Base-by-base conservation (phyloP, 2,888 invertebrate species). In the Podabrus alpinus region DNA sequence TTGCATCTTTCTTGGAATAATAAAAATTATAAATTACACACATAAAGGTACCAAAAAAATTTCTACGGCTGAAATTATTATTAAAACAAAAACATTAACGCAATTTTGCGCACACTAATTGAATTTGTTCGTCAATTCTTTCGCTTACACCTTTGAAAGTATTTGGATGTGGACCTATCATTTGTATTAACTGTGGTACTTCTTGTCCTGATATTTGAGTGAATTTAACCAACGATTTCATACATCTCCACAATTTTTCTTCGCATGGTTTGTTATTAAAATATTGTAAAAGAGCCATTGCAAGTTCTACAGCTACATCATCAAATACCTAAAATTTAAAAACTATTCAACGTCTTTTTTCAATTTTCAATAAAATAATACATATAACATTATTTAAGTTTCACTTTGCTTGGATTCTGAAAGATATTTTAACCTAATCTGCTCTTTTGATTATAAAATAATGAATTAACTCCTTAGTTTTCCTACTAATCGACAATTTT, bases 251-350 rank as follows among this genome's bases (percentile, higher is more conserved):
- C 82, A 94, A 90, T 81, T 94, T 92, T 85, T 95, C 95, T 88
- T 97, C 97, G 29, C 88, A 88, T 24, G 95, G 95, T 84, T 92
- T 94, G 72, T 91, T 91, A 84, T 93, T 94, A 89, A 97, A 93
- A 88, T 93, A 96, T 89, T 97, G 97, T 79, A 97, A 91, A 83
- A 96, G 89, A 69, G 97, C 97, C 95, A 97, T 95, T 66, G 95
- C 92, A 85, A 97, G 88, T 88, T 97, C 97, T 74, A 96, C 95
- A 75, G 96, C 96, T 72, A 97, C 94, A 87, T 97, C 97, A 87
- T 97, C 97, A 88, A 97, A 97, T 74, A 97, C 96, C 97, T 97
- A 87, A 77, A 84, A 86, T 77, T 64, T n/a, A 45, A 45, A 45
- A 45, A 45, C n/a, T 0, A n/a, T 7, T 45, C n/a, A 45, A 21